A percentile compares a stretch with the other conserved stretches of the same genome.
These are phyloP conservation scores for Drosophila kambysellisi DNA, from an alignment of 2,888 invertebrate genomes.

Conservation along the genomic window DNA sequence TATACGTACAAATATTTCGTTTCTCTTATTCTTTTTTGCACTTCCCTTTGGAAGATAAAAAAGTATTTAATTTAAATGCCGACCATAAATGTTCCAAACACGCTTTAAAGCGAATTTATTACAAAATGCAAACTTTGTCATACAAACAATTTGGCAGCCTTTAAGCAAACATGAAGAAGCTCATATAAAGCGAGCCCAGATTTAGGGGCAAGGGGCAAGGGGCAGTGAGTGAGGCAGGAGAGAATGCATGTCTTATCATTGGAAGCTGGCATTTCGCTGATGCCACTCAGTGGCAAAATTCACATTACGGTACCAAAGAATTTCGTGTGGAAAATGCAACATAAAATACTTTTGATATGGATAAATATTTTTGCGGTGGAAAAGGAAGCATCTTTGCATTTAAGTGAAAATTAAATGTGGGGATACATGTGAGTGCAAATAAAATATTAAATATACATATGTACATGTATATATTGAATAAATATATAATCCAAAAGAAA, in stretches of 20 bases:
- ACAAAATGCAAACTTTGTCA: constrained; percentile 72
- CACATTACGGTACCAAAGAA: constrained; percentile 37
- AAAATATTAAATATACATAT: too few species aligned
- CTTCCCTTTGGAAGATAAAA: constrained; percentile 4
- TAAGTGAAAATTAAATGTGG: constrained; percentile 30
- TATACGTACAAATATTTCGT: neutral
- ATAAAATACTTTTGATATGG: constrained; percentile 71
- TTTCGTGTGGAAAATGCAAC: constrained; percentile 69
- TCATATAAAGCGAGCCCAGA: constrained; percentile 45
- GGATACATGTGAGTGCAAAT: neutral
- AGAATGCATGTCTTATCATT: constrained; percentile 71
- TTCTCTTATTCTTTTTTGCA: neutral
- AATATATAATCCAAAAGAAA: neutral
- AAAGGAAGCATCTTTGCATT: constrained; percentile 15
- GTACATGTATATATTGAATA: too few species aligned
- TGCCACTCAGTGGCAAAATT: constrained; percentile 24
- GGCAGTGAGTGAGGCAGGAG: constrained; percentile 6
- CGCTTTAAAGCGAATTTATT: constrained; percentile 68
- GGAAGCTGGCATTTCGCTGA: constrained; percentile 47
- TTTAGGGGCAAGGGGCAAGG: neutral
- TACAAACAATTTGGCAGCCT: constrained; percentile 61
- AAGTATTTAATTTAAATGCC: constrained; percentile 70
- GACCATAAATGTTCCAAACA: constrained; percentile 62
- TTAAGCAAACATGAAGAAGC: constrained; percentile 57
- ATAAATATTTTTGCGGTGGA: constrained; percentile 65